Percentiles rank a stretch among this genome's conserved stretches.
Conservation (phyloP, 2,888 invertebrate genomes). For the Sthenelais limicola region DNA sequence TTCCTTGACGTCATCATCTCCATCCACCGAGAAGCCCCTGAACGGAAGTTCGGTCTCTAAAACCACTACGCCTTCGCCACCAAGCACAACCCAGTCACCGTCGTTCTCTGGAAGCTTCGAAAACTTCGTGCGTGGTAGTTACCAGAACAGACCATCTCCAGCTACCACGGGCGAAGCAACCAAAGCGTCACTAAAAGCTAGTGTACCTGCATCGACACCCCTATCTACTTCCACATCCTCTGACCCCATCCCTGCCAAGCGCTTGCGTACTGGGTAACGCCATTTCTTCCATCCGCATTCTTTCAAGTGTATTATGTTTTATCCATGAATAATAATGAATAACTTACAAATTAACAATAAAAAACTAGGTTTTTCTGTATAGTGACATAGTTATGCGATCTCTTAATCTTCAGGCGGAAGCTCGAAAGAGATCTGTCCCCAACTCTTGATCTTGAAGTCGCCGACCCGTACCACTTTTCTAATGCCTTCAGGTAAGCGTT, state of each 20-base stretch:
- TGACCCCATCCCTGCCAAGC: conserved; percentile 26
- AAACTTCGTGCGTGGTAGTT: conserved; percentile 23
- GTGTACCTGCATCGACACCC: neutral
- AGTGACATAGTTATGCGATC: neutral
- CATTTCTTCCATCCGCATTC: no score
- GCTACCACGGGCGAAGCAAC: no score
- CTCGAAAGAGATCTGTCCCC: conserved; percentile 22
- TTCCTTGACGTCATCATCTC: conserved; percentile 14
- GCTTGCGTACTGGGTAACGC: conserved; percentile 16
- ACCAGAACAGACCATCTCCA: conserved; percentile 5
- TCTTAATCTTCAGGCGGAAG: conserved; percentile 10
- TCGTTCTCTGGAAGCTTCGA: conserved; percentile 28
- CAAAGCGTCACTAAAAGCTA: no score
- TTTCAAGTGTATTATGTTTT: no score
- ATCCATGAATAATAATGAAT: no score
- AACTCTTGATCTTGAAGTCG: conserved; percentile 22
- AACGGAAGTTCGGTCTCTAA: conserved; percentile 5
- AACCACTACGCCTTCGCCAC: neutral
- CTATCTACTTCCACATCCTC: neutral
- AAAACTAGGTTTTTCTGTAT: no score
- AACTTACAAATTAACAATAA: no score
- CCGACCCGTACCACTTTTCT: conserved; percentile 28
- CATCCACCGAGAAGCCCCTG: neutral
- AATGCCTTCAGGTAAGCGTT: conserved; percentile 22
- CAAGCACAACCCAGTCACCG: neutral